Conservation (phyloP, 2,888 invertebrate species). For the Cantharis rufa region DNA sequence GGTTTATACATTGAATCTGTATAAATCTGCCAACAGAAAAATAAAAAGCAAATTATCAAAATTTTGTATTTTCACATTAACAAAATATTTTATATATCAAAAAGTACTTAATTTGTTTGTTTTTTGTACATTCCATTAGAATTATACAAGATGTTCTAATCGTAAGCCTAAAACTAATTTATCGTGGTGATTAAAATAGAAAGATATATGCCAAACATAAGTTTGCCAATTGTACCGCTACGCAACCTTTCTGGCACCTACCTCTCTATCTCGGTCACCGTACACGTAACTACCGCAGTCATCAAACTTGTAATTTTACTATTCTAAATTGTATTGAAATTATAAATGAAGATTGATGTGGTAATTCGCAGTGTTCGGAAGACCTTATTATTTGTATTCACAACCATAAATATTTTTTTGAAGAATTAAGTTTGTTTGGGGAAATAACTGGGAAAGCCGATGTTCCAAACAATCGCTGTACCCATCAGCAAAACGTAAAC, state of each 20-base stretch:
- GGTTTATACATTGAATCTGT: too few species aligned
- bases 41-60: background rate
- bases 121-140: background rate
- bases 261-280: background rate
- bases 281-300: background rate
- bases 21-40: background rate
- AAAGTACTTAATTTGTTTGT: background rate
- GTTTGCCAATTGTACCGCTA: background rate
- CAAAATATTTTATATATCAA: background rate
- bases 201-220: background rate
- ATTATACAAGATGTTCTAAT: background rate
- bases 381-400: background rate
- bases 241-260: background rate
- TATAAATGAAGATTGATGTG: background rate
- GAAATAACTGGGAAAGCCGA: constrained; percentile 66
- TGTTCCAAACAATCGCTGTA: constrained; percentile 73
- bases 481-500: constrained; percentile 72
- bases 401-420: background rate
- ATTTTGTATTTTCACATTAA: background rate
- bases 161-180: background rate
- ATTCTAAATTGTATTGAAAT: background rate
- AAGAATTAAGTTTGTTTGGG: constrained; percentile 39
- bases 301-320: background rate
- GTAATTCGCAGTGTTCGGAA: background rate
- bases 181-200: background rate